Conservation (phyloP, 2,888 invertebrate genomes). For the Acheta domesticus region DNA sequence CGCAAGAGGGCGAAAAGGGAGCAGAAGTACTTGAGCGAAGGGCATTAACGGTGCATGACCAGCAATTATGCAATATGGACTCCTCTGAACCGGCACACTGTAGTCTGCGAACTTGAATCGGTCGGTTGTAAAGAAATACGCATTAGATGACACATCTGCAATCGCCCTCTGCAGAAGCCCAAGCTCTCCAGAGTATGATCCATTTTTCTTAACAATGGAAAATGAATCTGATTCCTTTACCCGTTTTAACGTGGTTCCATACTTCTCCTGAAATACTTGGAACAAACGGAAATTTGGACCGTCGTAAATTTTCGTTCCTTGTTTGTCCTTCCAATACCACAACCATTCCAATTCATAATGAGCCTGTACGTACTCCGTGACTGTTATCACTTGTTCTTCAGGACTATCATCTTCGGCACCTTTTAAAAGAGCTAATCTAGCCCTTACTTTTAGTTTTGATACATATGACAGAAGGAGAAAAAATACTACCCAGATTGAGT, state of each 20-base stretch:
- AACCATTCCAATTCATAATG: no score
- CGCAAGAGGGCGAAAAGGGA: not conserved
- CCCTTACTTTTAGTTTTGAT: no score
- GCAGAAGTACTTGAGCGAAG: not conserved
- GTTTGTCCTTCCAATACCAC: not conserved
- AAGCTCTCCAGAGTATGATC: not conserved
- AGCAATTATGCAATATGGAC: not conserved
- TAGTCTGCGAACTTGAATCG: not conserved
- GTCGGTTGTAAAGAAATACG: not conserved
- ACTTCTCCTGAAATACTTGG: not conserved
- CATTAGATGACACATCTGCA: not conserved
- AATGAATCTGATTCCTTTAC: not conserved
- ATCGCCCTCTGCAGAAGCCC: not conserved
- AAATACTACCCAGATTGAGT: no score
- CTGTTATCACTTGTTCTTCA: no score
- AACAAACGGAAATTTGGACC: not conserved
- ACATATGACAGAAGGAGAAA: no score
- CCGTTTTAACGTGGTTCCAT: not conserved
- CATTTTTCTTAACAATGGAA: not conserved
- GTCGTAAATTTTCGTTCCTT: not conserved
- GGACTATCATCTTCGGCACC: no score
- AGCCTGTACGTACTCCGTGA: no score
- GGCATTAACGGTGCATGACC: not conserved
- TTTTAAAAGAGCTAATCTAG: no score
- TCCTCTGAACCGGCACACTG: not conserved